Evolutionary conservation across 2,113 vertebrate genomes (phyloP).

Genomic region (Salvator merianae): DNA sequence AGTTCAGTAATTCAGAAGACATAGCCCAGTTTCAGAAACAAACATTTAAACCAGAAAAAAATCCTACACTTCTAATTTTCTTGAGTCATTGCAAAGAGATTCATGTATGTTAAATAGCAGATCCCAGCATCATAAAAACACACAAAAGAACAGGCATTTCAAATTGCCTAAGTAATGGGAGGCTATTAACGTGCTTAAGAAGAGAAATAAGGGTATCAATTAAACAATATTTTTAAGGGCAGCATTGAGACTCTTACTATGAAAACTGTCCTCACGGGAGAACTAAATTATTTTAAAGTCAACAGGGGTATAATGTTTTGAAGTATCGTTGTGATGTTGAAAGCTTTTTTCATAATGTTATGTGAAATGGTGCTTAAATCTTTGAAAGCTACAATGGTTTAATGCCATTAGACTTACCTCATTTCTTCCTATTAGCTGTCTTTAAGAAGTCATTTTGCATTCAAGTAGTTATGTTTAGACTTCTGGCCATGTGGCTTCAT

Average conservation of each 20-base stretch:
- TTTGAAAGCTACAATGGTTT: neutral
- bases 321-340: neutral
- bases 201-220: constrained; percentile 14
- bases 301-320: neutral
- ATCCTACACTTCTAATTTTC: neutral
- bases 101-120: neutral
- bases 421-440: constrained; percentile 5
- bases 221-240: neutral
- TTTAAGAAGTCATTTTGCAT: constrained; percentile 5
- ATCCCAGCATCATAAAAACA: neutral
- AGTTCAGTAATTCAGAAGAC: neutral
- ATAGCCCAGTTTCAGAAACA: neutral
- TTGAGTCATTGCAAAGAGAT: neutral
- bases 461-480: neutral
- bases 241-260: neutral
- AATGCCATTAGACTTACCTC: neutral
- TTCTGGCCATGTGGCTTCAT: neutral
- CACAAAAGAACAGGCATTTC: neutral
- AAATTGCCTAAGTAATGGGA: neutral
- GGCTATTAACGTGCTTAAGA: neutral
- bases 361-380: constrained; percentile 10
- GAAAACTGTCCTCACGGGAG: neutral
- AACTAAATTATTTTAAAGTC: neutral
- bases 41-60: neutral
- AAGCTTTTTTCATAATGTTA: neutral